Evolutionary conservation across 2,113 vertebrate genomes (phyloP), one percentile per base, ranked within the genome.

Genomic region (Anolis carolinensis): DNA sequence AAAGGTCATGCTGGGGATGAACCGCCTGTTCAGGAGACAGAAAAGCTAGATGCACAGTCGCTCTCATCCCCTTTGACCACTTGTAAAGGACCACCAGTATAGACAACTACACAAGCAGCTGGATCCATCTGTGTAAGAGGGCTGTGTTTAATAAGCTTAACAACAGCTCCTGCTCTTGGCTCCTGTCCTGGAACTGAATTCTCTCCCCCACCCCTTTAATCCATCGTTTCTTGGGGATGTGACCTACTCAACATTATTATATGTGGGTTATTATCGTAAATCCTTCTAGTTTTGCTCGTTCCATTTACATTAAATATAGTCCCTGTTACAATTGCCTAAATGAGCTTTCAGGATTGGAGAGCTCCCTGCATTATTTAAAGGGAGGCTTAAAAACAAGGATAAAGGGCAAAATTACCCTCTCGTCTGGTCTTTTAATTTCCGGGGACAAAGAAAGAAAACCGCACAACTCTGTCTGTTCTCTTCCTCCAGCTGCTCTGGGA

Each of bases 201-300:
- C 86, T 88, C 79, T 92, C 83, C 76, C 11, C 55, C 14, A 44
- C 5, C 55, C 76, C 25, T 86, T 86, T 83, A 92, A 92, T 90
- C 94, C 90, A 50, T 83, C 67, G 87, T 85, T 89, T 82, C 90
- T 89, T 85, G 88, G 89, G 88, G 90, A 93, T 90, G 93, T 95
- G 92, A 94, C 94, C 92, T 87, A 81, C 88, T 91, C 92, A 1
- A 10, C 85, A 85, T 94, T 93, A 93, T 93, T 93, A 86, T 90
- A 91, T 75, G 84, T 81, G 36, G 89, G 83, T 95, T 93, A 95
- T 94, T 85, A 86, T 86, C 87, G 93, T 94, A 93, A 95, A 94
- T 94, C 93, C 92, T 94, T 93, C 93, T 36, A 76, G 44, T 86
- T 84, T 87, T 39, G 50, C 87, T 91, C 65, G 75, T 92, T 89